Conservation (phyloP, 2,888 invertebrate genomes). For the Netelia melanura region DNA sequence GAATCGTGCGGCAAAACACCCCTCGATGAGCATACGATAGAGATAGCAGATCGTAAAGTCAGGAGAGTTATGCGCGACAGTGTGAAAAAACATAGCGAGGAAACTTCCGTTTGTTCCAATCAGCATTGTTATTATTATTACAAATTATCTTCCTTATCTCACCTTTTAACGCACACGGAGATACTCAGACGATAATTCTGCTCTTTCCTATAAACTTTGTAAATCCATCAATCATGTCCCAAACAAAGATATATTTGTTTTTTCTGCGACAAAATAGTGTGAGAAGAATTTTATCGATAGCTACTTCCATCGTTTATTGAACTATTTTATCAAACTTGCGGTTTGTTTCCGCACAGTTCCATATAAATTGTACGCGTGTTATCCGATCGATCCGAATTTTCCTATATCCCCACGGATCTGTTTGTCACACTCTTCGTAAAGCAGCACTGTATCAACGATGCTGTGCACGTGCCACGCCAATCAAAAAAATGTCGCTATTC, state of each 20-base stretch:
- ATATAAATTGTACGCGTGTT: slow-evolving; percentile 11
- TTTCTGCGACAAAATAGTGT: neutral
- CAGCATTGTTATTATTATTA: slow-evolving; percentile 20
- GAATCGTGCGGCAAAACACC: neutral
- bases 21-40: no score
- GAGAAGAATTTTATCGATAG: neutral
- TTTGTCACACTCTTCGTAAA: slow-evolving; percentile 47
- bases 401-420: slow-evolving; percentile 2
- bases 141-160: slow-evolving; percentile 38
- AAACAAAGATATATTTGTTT: neutral
- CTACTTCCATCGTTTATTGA: slow-evolving; percentile 24
- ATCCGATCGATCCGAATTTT: slow-evolving; percentile 23
- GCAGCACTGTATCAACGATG: neutral
- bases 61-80: neutral
- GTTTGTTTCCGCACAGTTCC: neutral
- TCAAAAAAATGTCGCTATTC: slow-evolving; percentile 6
- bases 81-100: slow-evolving; percentile 23
- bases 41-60: no score
- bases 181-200: slow-evolving; percentile 2
- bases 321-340: slow-evolving; percentile 3
- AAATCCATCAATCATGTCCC: slow-evolving; percentile 12
- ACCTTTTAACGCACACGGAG: slow-evolving; percentile 45
- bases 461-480: slow-evolving; percentile 15
- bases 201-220: slow-evolving; percentile 30
- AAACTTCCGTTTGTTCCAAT: slow-evolving; percentile 13